Base-by-base conservation (phyloP, 2,113 vertebrate species). In the Chaenocephalus aceratus region DNA sequence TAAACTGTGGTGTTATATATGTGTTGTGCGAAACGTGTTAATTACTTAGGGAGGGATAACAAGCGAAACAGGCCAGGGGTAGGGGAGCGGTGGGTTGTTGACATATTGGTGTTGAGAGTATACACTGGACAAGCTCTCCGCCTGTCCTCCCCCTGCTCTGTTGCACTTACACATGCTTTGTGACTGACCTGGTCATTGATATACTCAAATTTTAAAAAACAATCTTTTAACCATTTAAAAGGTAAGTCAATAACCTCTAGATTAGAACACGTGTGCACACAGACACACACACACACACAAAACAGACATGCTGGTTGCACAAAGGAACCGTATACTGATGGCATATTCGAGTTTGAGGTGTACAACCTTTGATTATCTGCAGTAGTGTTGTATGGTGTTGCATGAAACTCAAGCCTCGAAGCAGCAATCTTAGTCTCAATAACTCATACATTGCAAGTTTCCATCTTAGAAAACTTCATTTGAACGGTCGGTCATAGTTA, bases 171-270 rank as follows among this genome's bases (percentile, higher is more conserved):
- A 85, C 59, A 79, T 34, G 54, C 18, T 68, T 66, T 77, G 11
- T 68, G 65, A 79, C 13, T 61, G 59, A 86, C 49, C 21, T 82
- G 71, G 34, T 70, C 78, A 78, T 64, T 84, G 75, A 81, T 23
- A 23, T 80, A 30, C 9, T 64, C 72, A 72, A 66, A n/a, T 66
- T 66, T 65, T 78, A 74, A 74, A 58, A 74, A 30, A 30, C 13
- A 67, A 88, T 80, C 62, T 79, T 81, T 66, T 71, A 72, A 74
- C 15, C 49, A 66, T 75, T 84, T 70, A 71, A 94, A 93, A 93
- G 94, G 94, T 95, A 95, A 95, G 94, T 95, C 87, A 79, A 85
- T 81, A 87, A 80, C 36, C 53, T 81, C 34, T 78, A 90, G 74
- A 75, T 26, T 70, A 84, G 30, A 73, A 53, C 54, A 88, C 59